Base-by-base conservation (phyloP, 2,113 vertebrate genomes). In the Oreochromis spilurus region DNA sequence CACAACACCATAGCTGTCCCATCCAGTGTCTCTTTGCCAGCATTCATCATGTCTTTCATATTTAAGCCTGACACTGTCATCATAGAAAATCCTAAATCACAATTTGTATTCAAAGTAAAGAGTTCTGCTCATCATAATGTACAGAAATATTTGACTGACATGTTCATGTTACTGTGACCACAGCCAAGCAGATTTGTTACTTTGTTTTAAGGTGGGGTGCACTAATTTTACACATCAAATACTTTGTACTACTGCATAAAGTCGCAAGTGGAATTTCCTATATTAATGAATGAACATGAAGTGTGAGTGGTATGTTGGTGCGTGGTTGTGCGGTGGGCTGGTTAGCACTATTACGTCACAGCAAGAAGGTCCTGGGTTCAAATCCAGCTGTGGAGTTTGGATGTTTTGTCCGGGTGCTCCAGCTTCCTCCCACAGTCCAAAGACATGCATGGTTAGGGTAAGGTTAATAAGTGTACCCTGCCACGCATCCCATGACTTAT, bases 1-100 rank as follows among this genome's bases (percentile, higher is more conserved):
- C 26, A 9, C 57, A 7, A 43, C 14, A 0, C 6, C 0, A 1
- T 12, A 24, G 14, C 40, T 14, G 26, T 83, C 3, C 0, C 7
- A 3, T 5, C 3, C 84, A 16, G 38, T 48, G 9, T 54, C 6
- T 7, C 8, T 70, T 86, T 77, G 38, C 16, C 48, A 38, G 7
- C 53, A 17, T 72, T 87, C 1, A 80, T 80, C 60, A 43, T 14
- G 12, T 57, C 13, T 0, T 21, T 60, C 38, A 38, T 58, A 19
- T 40, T 0, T 43, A 12, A 43, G 21, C 9, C 21, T 9, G 5
- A 45, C 0, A 0, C 8, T 1, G 0, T 40, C 36, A 67, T 67
- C 34, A 5, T 14, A 43, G 36, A 43, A 40, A 43, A 43, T 70
- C n/a, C 38, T 10, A 72, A 16, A 45, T 1, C 8, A 26, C 8